Percentiles rank a stretch among this genome's conserved stretches.
Conservation (phyloP, 2,888 invertebrate species). For the Philereme transversata region DNA sequence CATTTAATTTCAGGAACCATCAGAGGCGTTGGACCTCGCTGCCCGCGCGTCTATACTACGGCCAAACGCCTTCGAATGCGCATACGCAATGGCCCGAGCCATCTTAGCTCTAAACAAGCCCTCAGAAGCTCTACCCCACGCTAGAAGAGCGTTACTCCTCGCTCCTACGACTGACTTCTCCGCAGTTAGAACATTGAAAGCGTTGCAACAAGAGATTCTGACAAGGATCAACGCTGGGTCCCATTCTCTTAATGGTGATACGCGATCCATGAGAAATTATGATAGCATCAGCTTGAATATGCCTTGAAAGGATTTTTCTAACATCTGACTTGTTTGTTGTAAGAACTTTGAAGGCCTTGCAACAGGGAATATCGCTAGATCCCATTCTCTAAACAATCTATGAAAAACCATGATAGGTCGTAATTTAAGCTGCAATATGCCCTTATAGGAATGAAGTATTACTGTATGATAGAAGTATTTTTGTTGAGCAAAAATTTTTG, state of each 20-base stretch:
- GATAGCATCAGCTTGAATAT: constrained; percentile 80
- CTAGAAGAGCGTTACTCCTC: constrained; percentile 90
- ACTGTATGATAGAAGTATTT: constrained; percentile 12
- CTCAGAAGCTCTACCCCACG: constrained; percentile 91
- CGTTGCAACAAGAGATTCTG: constrained; percentile 89
- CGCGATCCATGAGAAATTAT: constrained; percentile 71
- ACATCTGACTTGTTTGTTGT: constrained; percentile 87
- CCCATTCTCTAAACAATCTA: constrained; percentile 65
- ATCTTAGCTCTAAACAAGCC: constrained; percentile 90
- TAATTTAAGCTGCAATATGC: neutral
- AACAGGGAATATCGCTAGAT: constrained; percentile 79
- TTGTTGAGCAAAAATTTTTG: constrained; percentile 15
- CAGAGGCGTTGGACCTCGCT: constrained; percentile 94
- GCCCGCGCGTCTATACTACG: constrained; percentile 93
- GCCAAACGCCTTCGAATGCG: constrained; percentile 95
- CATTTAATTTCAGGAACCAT: constrained; percentile 86
- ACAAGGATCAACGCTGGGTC: constrained; percentile 78
- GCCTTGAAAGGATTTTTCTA: constrained; percentile 52
- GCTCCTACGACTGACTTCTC: constrained; percentile 89
- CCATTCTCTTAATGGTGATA: constrained; percentile 68
- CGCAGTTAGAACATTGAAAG: constrained; percentile 88
- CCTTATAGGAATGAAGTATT: constrained; percentile 12
- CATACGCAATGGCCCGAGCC: constrained; percentile 95
- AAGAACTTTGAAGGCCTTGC: constrained; percentile 88
- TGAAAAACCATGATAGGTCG: constrained; percentile 68